Base-by-base conservation (phyloP, 2,888 invertebrate species). In the Protophormia terraenovae region DNA sequence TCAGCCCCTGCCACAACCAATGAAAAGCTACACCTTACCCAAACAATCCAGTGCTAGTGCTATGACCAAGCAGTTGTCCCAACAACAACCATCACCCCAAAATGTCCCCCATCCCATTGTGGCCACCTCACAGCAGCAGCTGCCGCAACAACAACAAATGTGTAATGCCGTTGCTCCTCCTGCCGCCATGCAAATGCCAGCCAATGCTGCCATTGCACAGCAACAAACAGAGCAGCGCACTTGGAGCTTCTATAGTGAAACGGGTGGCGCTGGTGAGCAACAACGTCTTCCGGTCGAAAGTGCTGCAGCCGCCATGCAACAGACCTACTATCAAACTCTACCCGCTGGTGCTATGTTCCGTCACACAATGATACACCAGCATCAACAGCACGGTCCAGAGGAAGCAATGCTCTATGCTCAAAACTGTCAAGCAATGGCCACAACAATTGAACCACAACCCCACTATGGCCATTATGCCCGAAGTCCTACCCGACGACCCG, bases 401-500 rank as follows among this genome's bases (percentile, higher is more conserved):
- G 92, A 92, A 38, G 89, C 92, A 1, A 88, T 92, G 60, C 89
- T 92, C 75, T 92, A 92, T 78, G 89, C 90, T 2, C 92, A 92
- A 86, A 93, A 92, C 75, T 93, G 93, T 75, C 92, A 92, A 76
- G 91, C 90, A 22, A 89, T 92, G 89, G 89, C 89, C 87, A 84
- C 91, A 55, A 84, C 91, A 64, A 89, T 90, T 62, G 91, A 91
- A 81, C 90, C 90, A 64, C 90, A 91, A 86, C 89, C 76, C 53
- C 90, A 87, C 84, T 91, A 90, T 86, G 91, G 92, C 45, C 92
- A 93, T 66, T 93, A 92, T 84, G 93, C 92, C 0, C 88, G 92
- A 67, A 93, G 92, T 83, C 93, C 93, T 22, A 93, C 92, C 1
- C 86, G 93, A 22, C 93, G 95, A 22, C 95, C 96, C 0, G 95